These are phyloP conservation scores for Siniperca undulata DNA, from an alignment of 2,797 vertebrate species.

Conservation along the genomic window DNA sequence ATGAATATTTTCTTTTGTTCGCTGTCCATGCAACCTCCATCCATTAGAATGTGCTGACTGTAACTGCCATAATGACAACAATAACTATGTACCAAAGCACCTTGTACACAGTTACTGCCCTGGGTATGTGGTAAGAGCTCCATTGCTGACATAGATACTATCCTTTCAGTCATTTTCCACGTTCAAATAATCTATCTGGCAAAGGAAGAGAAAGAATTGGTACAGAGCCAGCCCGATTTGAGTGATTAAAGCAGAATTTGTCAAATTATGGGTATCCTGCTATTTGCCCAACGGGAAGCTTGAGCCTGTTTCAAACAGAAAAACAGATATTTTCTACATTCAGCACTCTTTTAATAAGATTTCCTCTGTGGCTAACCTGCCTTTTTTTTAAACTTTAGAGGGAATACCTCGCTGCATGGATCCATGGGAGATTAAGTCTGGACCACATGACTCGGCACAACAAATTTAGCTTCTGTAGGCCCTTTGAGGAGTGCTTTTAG, in stretches of 20 bases:
- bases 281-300: constrained; percentile 32
- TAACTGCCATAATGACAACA: background rate
- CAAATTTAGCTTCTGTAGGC: constrained; percentile 25
- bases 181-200: constrained; percentile 5
- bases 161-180: background rate
- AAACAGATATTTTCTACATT: constrained; percentile 46
- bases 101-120: background rate
- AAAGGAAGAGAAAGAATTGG: background rate
- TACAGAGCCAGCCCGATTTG: constrained; percentile 19
- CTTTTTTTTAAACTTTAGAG: constrained; percentile 37
- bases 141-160: background rate
- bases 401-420: constrained; percentile 31
- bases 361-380: constrained; percentile 30
- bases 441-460: constrained; percentile 34
- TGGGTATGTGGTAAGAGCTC: background rate
- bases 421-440: constrained; percentile 37
- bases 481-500: constrained; percentile 20
- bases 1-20: background rate
- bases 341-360: constrained; percentile 54
- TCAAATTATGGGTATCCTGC: constrained; percentile 47
- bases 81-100: background rate
- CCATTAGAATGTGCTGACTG: background rate
- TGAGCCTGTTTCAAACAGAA: constrained; percentile 36
- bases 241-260: constrained; percentile 61
- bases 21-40: background rate